Evolutionary conservation across 2,113 vertebrate genomes (phyloP).

Genomic region (Epinephelus moara): DNA sequence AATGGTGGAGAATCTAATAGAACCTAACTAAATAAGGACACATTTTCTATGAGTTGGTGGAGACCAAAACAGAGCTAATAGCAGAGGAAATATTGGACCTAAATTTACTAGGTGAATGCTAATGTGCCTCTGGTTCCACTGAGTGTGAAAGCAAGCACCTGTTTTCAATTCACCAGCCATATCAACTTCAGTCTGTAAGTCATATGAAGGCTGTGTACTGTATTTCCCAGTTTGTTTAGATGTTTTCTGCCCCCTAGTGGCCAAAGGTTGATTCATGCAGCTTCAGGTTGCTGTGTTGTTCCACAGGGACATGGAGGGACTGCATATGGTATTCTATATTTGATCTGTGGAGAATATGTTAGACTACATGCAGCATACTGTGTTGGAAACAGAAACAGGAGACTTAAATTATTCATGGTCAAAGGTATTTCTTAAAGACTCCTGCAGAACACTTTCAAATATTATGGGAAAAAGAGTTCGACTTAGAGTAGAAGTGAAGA

Average conservation of each 20-base stretch:
- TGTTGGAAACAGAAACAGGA: not conserved
- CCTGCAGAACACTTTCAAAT: not conserved
- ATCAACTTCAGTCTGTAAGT: not conserved
- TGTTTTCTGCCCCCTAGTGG: conserved; percentile 14
- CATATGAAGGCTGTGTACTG: not conserved
- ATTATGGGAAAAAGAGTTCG: not conserved
- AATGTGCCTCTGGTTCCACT: not conserved
- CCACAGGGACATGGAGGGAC: not conserved
- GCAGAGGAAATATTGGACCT: not conserved
- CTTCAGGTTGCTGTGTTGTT: not conserved
- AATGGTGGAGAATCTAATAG: not conserved
- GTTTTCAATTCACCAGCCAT: not conserved
- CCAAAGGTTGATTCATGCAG: not conserved
- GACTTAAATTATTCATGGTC: not conserved
- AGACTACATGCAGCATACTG: too few species aligned
- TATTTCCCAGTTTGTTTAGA: not conserved
- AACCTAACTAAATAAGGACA: not conserved
- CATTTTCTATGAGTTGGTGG: not conserved
- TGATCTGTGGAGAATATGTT: not conserved
- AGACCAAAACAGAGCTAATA: not conserved
- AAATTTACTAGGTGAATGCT: not conserved
- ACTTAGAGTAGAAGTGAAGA: not conserved
- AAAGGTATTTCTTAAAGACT: not conserved
- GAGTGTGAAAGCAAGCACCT: not conserved
- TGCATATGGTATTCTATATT: not conserved